Evolutionary conservation across 2,113 vertebrate genomes (phyloP).

Genomic region (Indri indri): DNA sequence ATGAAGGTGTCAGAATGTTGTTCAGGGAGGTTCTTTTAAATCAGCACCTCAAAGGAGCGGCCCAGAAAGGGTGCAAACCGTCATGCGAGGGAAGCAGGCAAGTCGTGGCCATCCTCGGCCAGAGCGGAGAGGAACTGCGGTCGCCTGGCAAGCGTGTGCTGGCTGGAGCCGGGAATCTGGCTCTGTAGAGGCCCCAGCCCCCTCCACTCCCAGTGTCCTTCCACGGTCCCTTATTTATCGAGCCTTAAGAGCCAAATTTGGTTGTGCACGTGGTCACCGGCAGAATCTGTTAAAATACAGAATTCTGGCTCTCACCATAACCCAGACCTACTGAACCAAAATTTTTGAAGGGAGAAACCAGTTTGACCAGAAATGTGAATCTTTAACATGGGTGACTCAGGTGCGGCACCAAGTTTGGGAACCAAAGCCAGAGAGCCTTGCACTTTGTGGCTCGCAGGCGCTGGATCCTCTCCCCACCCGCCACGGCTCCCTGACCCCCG

Average conservation of each 20-base stretch:
- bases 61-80: background rate
- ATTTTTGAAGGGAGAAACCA: background rate
- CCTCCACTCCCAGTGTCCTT: background rate
- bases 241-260: background rate
- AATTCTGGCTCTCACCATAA: background rate
- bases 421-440: background rate
- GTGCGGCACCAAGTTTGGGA: background rate
- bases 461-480: background rate
- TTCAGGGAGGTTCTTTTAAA: background rate
- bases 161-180: background rate
- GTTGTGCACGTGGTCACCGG: background rate
- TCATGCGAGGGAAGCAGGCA: background rate
- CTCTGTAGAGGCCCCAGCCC: background rate
- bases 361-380: background rate
- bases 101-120: accelerated
- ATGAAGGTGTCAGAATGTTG: background rate
- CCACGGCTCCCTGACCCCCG: background rate
- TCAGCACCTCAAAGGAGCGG: background rate
- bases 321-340: background rate
- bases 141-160: background rate
- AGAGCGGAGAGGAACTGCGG: background rate
- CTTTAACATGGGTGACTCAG: background rate
- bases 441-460: background rate
- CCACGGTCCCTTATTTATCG: too few relatives aligned
- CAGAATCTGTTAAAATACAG: too few relatives aligned